Percentiles rank a stretch among this genome's conserved stretches.
Conservation (phyloP, 2,888 invertebrate genomes). For the Hyles lineata region DNA sequence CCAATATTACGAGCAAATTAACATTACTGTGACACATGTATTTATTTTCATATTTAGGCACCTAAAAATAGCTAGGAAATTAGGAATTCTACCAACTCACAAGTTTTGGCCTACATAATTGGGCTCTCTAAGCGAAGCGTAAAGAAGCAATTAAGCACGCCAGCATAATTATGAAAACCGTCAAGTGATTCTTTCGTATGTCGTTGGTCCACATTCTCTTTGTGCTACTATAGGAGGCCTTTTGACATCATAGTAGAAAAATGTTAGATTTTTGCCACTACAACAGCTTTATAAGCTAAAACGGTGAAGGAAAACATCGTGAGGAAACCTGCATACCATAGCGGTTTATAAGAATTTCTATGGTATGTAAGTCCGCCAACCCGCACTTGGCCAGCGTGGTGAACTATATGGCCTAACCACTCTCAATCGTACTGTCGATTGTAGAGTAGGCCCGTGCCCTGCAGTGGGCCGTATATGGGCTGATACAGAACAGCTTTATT, state of each 20-base stretch:
- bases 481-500: too few relatives aligned
- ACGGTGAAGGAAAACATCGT: too few relatives aligned
- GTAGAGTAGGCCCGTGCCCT: too few relatives aligned
- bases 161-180: neutral
- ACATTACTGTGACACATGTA: neutral
- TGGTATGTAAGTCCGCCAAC: too few relatives aligned
- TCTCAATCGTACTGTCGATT: too few relatives aligned
- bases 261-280: neutral
- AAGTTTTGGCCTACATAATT: neutral
- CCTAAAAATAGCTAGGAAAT: neutral
- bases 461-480: too few relatives aligned
- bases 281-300: too few relatives aligned
- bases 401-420: too few relatives aligned
- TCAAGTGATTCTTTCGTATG: neutral
- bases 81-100: neutral
- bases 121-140: conserved; percentile 3
- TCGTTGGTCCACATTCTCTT: neutral
- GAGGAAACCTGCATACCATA: too few relatives aligned
- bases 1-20: neutral
- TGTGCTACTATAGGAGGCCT: neutral
- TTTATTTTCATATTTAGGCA: neutral
- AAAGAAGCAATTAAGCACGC: conserved; percentile 12
- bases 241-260: neutral
- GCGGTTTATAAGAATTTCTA: too few relatives aligned
- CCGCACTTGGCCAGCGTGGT: too few relatives aligned